Evolutionary conservation across 2,888 invertebrate species (phyloP).

Genomic region (Axea sp.): DNA sequence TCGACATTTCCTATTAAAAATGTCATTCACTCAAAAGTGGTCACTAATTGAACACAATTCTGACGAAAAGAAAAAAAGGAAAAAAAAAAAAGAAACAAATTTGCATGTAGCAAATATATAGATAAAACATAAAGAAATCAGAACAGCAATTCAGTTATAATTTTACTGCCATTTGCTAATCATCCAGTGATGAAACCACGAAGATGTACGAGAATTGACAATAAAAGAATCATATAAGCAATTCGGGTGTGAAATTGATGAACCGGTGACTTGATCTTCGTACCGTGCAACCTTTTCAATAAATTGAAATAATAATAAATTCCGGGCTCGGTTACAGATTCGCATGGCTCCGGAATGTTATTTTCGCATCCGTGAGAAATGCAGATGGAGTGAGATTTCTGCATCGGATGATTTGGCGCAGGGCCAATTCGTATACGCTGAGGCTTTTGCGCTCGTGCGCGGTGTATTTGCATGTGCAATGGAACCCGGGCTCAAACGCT

Average conservation of each 20-base stretch:
- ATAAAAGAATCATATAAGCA: background rate
- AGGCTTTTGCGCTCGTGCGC: constrained; percentile 32
- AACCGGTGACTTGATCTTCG: constrained; percentile 22
- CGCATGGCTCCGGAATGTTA: constrained; percentile 65
- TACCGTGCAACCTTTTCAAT: constrained; percentile 18
- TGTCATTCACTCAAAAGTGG: no score
- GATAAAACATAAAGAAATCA: no score
- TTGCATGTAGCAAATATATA: no score
- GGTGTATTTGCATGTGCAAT: constrained; percentile 58
- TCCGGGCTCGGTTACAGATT: constrained; percentile 53
- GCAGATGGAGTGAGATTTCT: constrained; percentile 69
- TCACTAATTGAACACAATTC: no score
- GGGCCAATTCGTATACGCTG: constrained; percentile 66
- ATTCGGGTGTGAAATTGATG: constrained; percentile 32
- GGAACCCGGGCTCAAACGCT: constrained; percentile 49
- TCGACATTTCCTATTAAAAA: no score
- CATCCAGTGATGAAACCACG: no score
- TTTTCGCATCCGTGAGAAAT: constrained; percentile 74
- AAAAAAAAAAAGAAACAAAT: no score
- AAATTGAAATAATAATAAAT: constrained; percentile 61
- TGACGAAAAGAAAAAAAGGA: no score
- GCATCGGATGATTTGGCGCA: constrained; percentile 73
- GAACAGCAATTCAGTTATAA: no score
- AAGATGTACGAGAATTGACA: no score
- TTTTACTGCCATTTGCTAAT: no score